Conservation (phyloP, 2,113 vertebrate species). For the Campylomormyrus numenius region DNA sequence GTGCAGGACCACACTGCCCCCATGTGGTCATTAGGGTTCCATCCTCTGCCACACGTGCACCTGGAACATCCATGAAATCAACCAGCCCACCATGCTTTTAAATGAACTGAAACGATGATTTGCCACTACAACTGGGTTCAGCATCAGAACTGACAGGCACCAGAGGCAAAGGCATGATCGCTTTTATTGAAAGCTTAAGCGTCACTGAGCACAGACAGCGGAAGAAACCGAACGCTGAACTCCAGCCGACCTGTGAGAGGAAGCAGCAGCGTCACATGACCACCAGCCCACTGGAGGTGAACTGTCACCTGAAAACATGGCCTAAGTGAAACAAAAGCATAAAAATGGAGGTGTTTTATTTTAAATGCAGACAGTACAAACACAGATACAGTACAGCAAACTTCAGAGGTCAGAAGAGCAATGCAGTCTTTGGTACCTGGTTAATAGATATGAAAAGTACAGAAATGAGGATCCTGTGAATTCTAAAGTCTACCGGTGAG, state of each 20-base stretch:
- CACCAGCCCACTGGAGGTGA: neutral
- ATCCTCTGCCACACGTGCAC: neutral
- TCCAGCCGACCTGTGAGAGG: neutral
- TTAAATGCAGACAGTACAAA: conserved; percentile 45
- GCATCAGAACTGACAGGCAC: neutral
- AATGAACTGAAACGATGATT: neutral
- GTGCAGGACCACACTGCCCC: neutral
- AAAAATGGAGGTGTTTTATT: conserved; percentile 33
- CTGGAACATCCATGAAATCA: neutral
- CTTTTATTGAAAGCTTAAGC: neutral
- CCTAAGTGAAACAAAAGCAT: neutral
- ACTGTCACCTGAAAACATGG: neutral
- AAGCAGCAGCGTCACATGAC: neutral
- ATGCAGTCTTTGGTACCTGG: conserved; percentile 56
- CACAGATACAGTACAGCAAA: conserved; percentile 41
- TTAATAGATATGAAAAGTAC: conserved; percentile 13
- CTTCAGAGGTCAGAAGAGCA: conserved; percentile 25
- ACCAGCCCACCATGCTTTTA: neutral
- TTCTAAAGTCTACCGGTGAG: conserved; percentile 4
- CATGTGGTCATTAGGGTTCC: neutral
- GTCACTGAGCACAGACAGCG: neutral
- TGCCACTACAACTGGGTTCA: neutral
- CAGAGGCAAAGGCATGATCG: neutral
- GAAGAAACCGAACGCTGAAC: neutral
- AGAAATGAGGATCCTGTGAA: neutral